Conservation (phyloP, 2,888 invertebrate species). For the Drosophila austrosaltans region DNA sequence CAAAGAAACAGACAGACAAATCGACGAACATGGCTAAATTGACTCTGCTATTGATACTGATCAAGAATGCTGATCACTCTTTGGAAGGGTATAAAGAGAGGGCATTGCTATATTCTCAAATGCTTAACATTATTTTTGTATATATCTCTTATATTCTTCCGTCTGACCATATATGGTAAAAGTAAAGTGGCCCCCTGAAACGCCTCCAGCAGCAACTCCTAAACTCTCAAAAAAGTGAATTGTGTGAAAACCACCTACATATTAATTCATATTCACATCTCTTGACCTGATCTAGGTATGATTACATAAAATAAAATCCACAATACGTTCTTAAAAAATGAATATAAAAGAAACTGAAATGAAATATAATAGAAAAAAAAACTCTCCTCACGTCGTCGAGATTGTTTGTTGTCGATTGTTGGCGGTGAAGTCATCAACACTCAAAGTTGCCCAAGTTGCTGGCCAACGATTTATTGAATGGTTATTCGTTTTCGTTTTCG, state of each 20-base stretch:
- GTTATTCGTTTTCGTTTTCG: conserved; percentile 3
- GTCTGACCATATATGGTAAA: neutral
- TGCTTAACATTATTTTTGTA: too few species aligned
- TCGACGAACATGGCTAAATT: too few species aligned
- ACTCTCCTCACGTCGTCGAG: conserved; percentile 50
- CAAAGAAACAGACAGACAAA: too few species aligned
- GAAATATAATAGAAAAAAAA: conserved; percentile 27
- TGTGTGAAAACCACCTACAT: conserved; percentile 28
- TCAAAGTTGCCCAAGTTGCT: conserved; percentile 46
- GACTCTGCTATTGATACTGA: too few species aligned
- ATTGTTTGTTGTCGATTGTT: neutral
- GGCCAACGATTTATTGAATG: conserved; percentile 57
- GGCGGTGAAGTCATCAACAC: conserved; percentile 63
- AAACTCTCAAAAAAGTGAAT: neutral
- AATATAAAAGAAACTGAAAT: neutral
- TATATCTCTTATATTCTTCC: neutral
- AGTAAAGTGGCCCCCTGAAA: neutral
- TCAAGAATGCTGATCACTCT: too few species aligned
- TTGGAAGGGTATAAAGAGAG: too few species aligned
- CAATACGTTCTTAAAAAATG: conserved; percentile 3
- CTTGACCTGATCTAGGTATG: neutral
- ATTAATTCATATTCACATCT: conserved; percentile 4
- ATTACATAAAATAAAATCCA: conserved; percentile 5
- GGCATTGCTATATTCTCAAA: too few species aligned
- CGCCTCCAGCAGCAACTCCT: neutral